Evolutionary conservation across 2,888 invertebrate species (phyloP).

Genomic region (Abscondita cerata): DNA sequence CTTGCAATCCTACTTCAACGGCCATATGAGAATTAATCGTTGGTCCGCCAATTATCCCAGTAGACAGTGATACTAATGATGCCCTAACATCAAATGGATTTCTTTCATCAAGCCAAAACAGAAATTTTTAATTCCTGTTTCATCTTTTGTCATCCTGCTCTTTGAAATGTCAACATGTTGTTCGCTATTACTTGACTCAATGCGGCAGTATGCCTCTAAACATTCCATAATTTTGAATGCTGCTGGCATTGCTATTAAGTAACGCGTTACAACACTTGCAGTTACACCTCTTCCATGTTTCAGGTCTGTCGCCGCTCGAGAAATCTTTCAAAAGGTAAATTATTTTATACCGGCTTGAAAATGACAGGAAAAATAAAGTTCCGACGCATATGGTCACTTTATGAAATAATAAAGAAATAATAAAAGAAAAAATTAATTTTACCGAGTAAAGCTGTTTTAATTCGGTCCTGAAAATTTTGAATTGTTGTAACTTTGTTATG

Average conservation of each 20-base stretch:
- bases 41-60: slow-evolving; percentile 6
- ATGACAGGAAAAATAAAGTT: too few relatives aligned
- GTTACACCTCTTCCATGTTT: not conserved
- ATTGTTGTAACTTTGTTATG: too few relatives aligned
- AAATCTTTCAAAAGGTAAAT: too few relatives aligned
- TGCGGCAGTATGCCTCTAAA: too few relatives aligned
- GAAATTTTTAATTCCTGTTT: not conserved
- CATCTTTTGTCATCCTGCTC: slow-evolving; percentile 5
- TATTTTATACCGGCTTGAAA: too few relatives aligned
- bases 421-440: too few relatives aligned
- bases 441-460: too few relatives aligned
- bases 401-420: too few relatives aligned
- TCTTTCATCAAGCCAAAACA: not conserved
- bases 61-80: not conserved
- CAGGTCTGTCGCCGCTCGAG: too few relatives aligned
- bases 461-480: too few relatives aligned
- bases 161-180: not conserved
- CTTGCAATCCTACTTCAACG: not conserved
- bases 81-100: not conserved
- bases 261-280: not conserved
- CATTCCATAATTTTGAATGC: slow-evolving; percentile 2
- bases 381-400: too few relatives aligned
- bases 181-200: too few relatives aligned
- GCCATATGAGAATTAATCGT: slow-evolving; percentile 1
- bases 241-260: not conserved